These are phyloP conservation scores for Dendrolimus pini DNA, from an alignment of 2,888 invertebrate species.

Conservation along the genomic window DNA sequence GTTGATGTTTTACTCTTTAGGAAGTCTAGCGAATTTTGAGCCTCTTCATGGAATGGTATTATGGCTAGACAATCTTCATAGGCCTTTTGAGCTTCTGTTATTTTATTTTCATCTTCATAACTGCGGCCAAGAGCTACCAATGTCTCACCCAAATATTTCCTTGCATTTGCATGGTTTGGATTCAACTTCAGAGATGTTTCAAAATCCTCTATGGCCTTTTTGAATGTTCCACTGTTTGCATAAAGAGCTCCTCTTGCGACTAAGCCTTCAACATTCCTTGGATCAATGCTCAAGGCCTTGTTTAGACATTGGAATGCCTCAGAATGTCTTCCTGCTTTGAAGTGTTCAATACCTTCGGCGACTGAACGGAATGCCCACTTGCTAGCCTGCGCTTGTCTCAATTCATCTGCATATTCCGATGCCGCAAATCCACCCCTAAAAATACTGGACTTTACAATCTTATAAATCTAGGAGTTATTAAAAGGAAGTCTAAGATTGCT, in stretches of 20 bases:
- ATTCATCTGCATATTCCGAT: slow-evolving; percentile 87
- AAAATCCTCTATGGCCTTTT: slow-evolving; percentile 96
- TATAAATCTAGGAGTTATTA: slow-evolving; percentile 1
- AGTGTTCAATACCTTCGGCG: slow-evolving; percentile 96
- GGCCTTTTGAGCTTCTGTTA: slow-evolving; percentile 89
- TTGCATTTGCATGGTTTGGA: slow-evolving; percentile 93
- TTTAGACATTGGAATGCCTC: slow-evolving; percentile 97
- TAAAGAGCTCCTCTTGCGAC: slow-evolving; percentile 94
- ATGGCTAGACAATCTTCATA: slow-evolving; percentile 90
- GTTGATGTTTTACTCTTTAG: slow-evolving; percentile 81
- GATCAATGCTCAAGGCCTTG: slow-evolving; percentile 94
- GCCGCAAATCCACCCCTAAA: slow-evolving; percentile 84
- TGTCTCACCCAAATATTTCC: slow-evolving; percentile 96
- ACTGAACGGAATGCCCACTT: slow-evolving; percentile 96
- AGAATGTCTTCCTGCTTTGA: slow-evolving; percentile 93
- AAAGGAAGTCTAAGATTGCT: no score
- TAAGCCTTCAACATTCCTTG: slow-evolving; percentile 93
- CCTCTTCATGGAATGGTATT: slow-evolving; percentile 92
- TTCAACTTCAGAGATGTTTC: slow-evolving; percentile 93
- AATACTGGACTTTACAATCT: slow-evolving; percentile 6
- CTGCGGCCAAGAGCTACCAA: slow-evolving; percentile 92
- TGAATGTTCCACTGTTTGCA: slow-evolving; percentile 95
- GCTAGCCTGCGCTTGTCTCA: slow-evolving; percentile 93
- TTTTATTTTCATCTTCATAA: slow-evolving; percentile 91
- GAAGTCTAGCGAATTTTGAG: slow-evolving; percentile 88